Base-by-base conservation (phyloP, 2,113 vertebrate genomes). In the Gopherus flavomarginatus region DNA sequence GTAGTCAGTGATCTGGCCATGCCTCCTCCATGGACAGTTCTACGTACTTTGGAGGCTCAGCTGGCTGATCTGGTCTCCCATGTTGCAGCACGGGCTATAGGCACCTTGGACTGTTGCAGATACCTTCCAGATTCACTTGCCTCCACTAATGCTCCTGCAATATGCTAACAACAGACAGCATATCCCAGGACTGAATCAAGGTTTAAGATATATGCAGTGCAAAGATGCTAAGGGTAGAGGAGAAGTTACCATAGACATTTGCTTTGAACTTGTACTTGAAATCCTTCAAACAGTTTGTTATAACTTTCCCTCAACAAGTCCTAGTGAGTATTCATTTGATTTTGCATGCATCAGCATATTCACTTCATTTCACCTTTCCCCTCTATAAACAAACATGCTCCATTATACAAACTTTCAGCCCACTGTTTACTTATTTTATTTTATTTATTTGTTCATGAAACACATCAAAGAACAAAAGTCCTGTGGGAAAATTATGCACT, bases 401-500 rank as follows among this genome's bases (percentile, higher is more conserved):
- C 69, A 31, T 54, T 91, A 54, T 35, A 50, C 12, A 95, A 90
- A 96, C 3, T 83, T 96, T 86, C 69, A 89, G 24, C 6, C 9
- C 82, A 96, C 5, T 29, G 88, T 22, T 5, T 13, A 62, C 35
- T 62, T 31, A 59, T 0, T 54, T 94, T 84, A 9, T 49, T 81
- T 84, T 62, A 81, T 27, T 19, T 79, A 86, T 91, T 77, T 97
- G 22, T 96, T n/a, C 86, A 96, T 96, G 35, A 86, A 92, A 97
- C 90, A 95, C 90, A 95, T 97, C 86, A 97, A 96, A 97, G 85
- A 92, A 95, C 38, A 96, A 97, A 96, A 94, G 29, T 93, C 83
- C 93, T 97, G 93, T 97, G 96, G 93, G 94, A 97, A 98, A 98
- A 95, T 97, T 95, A 96, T 96, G 54, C 65, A 53, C 47, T 1